Evolutionary conservation across 1,140 invertebrate genomes (phyloP), one percentile per base, ranked within the genome.

Genomic region (Magallana ariakensis): DNA sequence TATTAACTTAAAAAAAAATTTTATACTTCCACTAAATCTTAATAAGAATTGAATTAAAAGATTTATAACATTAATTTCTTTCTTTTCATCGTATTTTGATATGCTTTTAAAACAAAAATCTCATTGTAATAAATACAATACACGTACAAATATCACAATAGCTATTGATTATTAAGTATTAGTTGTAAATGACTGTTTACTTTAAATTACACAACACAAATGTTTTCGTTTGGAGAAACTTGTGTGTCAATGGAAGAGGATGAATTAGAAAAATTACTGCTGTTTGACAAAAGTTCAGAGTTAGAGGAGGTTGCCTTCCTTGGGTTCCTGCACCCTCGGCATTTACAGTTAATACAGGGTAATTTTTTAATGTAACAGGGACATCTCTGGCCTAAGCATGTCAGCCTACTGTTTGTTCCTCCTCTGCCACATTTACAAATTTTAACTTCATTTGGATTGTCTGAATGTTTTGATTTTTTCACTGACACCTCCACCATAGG

Each of bases 371-470:
- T 84, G 95, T 98, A 99, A 95, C 98, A 99, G 0, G 98, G 97
- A 95, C 98, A 99, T 87, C 98, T 95, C 94, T 98, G 98, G 4
- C 98, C 97, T 94, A 97, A 98, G 94, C 98, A 99, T 0, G 97
- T 98, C 81, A 98, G 94, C 94, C 98, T 98, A 13, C 97, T 97
- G 15, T 97, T 97, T 87, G 96, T 97, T 9, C 97, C 97, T 19
- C 97, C 97, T 95, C 97, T 97, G n/a, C 98, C 98, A 96, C 98
- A 98, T 88, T 97, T 95, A 94, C 98, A 98, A 13, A 97, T 85
- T 87, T 92, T 93, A 53, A 57, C 53, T 26, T 81, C 62, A 55
- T 70, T 56, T 33, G 55, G 22, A 26, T 19, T 57, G n/a, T 10
- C 33, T 82, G 56, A 19, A 54, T 19, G 26, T 82, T 60, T 80